Conservation (phyloP, 2,113 vertebrate species). For the Oncorhynchus tshawytscha region DNA sequence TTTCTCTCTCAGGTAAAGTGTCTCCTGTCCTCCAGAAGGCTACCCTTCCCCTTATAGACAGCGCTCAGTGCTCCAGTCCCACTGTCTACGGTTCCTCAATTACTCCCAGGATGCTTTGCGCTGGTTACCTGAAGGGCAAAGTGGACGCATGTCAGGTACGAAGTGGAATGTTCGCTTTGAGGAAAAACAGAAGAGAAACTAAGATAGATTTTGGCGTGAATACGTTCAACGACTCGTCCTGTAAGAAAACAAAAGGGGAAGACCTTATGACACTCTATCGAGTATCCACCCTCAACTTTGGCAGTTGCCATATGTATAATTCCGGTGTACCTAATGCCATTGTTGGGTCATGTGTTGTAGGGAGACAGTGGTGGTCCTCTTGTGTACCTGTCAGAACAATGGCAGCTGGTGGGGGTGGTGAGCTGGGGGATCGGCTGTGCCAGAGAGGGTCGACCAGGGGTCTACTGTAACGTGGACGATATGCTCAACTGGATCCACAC, state of each 20-base stretch:
- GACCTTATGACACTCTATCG: background rate
- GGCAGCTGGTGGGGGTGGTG: constrained; percentile 84
- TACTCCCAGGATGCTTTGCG: constrained; percentile 84
- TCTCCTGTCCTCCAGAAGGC: constrained; percentile 81
- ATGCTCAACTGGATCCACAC: constrained; percentile 83
- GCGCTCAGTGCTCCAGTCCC: constrained; percentile 67
- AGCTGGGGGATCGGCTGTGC: constrained; percentile 92
- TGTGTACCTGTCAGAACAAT: constrained; percentile 63
- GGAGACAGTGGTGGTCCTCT: constrained; percentile 92
- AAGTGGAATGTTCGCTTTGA: constrained; percentile 6
- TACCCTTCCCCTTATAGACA: constrained; percentile 68
- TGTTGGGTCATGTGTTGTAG: constrained; percentile 53
- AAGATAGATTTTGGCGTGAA: too few relatives aligned
- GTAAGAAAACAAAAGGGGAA: background rate
- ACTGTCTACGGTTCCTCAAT: constrained; percentile 71
- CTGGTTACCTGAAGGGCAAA: constrained; percentile 73
- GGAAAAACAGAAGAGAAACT: too few relatives aligned
- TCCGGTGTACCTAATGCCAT: background rate
- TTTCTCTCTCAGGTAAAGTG: constrained; percentile 67
- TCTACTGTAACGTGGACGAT: constrained; percentile 79
- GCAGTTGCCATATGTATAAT: too few relatives aligned
- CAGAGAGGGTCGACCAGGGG: constrained; percentile 70
- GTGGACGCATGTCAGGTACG: constrained; percentile 92
- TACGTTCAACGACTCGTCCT: too few relatives aligned
- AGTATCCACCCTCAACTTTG: too few relatives aligned